phyloP scores from a whole-genome alignment of 1,140 invertebrate genomes.

The Zaprionus lachaisei region DNA sequence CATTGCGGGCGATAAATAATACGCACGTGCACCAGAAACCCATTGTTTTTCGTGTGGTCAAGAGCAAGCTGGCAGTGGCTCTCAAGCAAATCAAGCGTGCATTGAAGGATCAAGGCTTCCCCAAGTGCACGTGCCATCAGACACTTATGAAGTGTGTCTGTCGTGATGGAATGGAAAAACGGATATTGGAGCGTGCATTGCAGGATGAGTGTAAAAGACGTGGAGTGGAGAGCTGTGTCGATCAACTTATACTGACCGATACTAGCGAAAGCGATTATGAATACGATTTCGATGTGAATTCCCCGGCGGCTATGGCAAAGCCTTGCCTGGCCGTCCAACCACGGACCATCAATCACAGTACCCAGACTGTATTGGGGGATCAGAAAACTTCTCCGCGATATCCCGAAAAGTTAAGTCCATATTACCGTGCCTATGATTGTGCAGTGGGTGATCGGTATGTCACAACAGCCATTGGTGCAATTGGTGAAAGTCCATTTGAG shows the following conservation, averaged over 20 bases:
- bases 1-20: conserved; percentile 56
- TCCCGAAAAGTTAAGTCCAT: conserved; percentile 35
- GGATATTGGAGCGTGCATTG: conserved; percentile 41
- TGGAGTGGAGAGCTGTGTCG: conserved; percentile 36
- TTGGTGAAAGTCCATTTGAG: conserved; percentile 51
- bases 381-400: conserved; percentile 31
- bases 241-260: conserved; percentile 64
- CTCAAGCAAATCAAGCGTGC: conserved; percentile 55
- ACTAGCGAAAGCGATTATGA: conserved; percentile 78
- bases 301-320: conserved; percentile 59
- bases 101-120: conserved; percentile 67
- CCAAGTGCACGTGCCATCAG: conserved; percentile 72
- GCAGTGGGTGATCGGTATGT: conserved; percentile 55
- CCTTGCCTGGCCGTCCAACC: background rate
- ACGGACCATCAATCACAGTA: conserved; percentile 41
- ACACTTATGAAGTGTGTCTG: conserved; percentile 69
- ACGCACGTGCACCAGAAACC: conserved; percentile 50
- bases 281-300: conserved; percentile 73
- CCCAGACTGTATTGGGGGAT: conserved; percentile 57
- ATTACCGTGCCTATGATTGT: conserved; percentile 51
- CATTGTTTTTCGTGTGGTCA: conserved; percentile 70
- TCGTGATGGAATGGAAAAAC: conserved; percentile 61
- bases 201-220: conserved; percentile 57
- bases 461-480: conserved; percentile 44
- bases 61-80: conserved; percentile 56